A percentile compares a stretch with the other conserved stretches of the same genome.
phyloP scores from a whole-genome alignment of 2,113 vertebrate genomes.

The Porphyrio hochstetteri region DNA sequence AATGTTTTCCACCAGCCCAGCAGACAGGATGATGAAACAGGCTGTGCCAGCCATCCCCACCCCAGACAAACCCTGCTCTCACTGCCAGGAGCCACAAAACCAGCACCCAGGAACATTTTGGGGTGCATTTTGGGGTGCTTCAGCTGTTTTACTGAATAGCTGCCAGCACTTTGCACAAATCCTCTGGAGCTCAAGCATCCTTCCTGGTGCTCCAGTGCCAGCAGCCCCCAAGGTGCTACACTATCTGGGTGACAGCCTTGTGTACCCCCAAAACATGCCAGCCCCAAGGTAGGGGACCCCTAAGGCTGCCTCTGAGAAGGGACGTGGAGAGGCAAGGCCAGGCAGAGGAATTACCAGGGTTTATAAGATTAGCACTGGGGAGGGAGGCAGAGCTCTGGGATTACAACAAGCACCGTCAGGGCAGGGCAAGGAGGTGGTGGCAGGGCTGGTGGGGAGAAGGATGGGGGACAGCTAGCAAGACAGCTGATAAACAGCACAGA shows the following conservation, averaged over 20 bases:
- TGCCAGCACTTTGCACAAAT: background rate
- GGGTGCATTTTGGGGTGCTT: background rate
- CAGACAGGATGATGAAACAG: background rate
- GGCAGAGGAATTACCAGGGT: slow-evolving; percentile 31
- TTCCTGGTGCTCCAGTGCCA: fast-evolving
- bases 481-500: fast-evolving
- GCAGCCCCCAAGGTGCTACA: fast-evolving
- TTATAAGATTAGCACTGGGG: slow-evolving; percentile 36
- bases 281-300: background rate
- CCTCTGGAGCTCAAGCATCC: background rate
- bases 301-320: background rate
- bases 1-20: background rate
- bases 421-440: background rate
- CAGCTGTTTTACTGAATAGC: background rate
- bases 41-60: background rate
- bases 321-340: background rate
- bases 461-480: background rate
- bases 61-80: background rate
- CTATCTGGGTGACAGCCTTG: background rate
- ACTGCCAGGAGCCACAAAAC: background rate
- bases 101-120: background rate
- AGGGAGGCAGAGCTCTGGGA: background rate
- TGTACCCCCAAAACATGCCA: background rate
- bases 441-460: background rate
- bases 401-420: background rate